phyloP scores from a whole-genome alignment of 2,888 invertebrate species.

The Caenorhabditis sinica region DNA sequence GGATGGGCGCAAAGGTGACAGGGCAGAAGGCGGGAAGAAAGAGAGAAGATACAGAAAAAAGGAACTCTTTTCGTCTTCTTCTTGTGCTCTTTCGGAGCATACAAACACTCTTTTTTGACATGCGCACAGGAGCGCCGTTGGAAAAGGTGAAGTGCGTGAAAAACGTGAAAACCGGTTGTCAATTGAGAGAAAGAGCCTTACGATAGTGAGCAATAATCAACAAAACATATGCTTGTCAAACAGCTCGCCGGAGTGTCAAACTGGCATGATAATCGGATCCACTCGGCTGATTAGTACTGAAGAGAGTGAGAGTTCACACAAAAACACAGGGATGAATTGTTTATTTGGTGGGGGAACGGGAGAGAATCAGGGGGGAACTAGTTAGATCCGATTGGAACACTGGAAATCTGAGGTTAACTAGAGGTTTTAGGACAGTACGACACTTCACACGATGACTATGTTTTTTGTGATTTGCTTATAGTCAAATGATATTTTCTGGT shows the following conservation, averaged over 20 bases:
- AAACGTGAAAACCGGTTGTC: conserved; percentile 46
- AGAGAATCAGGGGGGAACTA: not conserved
- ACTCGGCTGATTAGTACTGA: conserved; percentile 21
- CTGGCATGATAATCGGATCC: conserved; percentile 52
- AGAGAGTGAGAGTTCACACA: conserved; percentile 20
- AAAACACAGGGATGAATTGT: conserved; percentile 21
- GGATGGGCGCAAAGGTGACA: conserved; percentile 48
- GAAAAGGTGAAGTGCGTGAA: conserved; percentile 56
- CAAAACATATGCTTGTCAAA: conserved; percentile 59
- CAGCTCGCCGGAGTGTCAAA: conserved; percentile 50
- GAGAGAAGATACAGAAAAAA: conserved; percentile 37
- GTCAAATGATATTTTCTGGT: not conserved
- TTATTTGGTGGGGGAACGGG: not conserved
- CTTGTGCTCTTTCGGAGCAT: conserved; percentile 14
- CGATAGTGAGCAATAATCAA: conserved; percentile 53
- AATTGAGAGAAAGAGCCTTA: not conserved
- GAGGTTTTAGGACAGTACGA: conserved; percentile 32
- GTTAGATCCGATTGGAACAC: conserved; percentile 1
- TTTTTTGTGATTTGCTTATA: not conserved
- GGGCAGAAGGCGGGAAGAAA: conserved; percentile 37
- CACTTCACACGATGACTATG: conserved; percentile 15
- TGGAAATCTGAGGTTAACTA: conserved; percentile 18
- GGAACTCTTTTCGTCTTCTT: conserved; percentile 23
- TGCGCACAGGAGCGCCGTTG: conserved; percentile 11
- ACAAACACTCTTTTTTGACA: conserved; percentile 57